Evolutionary conservation across 2,113 vertebrate species (phyloP).

Genomic region (Thunnus thynnus): DNA sequence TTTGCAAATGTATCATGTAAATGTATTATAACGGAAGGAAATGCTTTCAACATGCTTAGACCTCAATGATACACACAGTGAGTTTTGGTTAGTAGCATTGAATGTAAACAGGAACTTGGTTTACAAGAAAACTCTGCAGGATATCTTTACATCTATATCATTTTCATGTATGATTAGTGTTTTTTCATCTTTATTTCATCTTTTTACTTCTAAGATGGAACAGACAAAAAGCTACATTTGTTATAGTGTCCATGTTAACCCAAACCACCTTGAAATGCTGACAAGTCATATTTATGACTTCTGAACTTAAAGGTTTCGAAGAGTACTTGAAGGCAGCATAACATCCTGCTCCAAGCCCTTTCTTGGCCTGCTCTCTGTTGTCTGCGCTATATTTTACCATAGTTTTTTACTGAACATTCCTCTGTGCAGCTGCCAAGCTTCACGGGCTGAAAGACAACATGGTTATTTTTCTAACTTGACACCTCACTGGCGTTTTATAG

Average conservation of each 20-base stretch:
- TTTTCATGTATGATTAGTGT: no score
- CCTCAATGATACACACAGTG: no score
- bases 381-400: conserved; percentile 25
- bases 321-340: conserved; percentile 1
- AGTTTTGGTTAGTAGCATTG: no score
- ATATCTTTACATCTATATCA: no score
- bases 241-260: conserved; percentile 6
- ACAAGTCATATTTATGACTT: not conserved
- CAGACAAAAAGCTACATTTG: not conserved
- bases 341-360: conserved; percentile 12
- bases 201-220: not conserved
- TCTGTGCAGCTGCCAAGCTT: conserved; percentile 66
- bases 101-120: no score
- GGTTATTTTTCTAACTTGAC: conserved; percentile 52
- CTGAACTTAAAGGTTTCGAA: not conserved
- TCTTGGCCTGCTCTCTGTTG: conserved; percentile 22
- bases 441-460: conserved; percentile 31
- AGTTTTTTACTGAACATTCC: conserved; percentile 58
- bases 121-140: no score
- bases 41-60: no score
- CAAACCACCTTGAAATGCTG: conserved; percentile 26
- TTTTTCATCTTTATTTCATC: not conserved
- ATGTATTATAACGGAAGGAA: no score
- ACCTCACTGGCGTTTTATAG: conserved; percentile 60
- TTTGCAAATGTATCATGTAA: no score